Evolutionary conservation across 37 sponge, comb jelly and placozoan genomes (phyloP), one percentile per base, ranked within the genome.

Genomic region (Halichondria panicea): DNA sequence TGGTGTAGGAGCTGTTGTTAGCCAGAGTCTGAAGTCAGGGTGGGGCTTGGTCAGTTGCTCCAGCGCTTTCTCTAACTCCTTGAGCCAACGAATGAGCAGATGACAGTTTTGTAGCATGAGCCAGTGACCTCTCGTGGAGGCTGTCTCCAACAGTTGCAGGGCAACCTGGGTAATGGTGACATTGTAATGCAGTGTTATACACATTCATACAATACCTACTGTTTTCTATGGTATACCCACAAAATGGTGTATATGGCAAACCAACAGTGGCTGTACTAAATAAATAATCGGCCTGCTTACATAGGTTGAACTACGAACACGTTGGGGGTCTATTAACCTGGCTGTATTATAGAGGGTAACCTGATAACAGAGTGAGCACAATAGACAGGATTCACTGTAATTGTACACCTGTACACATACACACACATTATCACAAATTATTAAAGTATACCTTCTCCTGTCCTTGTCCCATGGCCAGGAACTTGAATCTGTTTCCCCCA

Each of bases 401-500:
- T n/a, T n/a, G n/a, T n/a, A n/a, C n/a, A n/a, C n/a, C n/a, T n/a
- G n/a, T n/a, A n/a, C 12, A 7, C 33, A 76, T 25, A 27, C 33
- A 61, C 4, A 42, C 50, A 44, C 21, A 36, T 19, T 30, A 15
- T 63, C 65, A 63, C 9, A 76, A 9, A 42, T 40, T 22, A 19
- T 40, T 67, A 67, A 33, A 37, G 9, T 48, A 48, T 58, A 89
- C 93, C 76, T 94, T 98, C 72, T 99, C 96, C 42, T 99, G 99
- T 22, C 99, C 99, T 74, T 99, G 99, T 66, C 99, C 99, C 99
- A 99, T 99, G 66, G 99, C 96, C 8, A 99, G 90, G 66, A 99
- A 96, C 74, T 99, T 99, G 57, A 99, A 85, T 33, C 94, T 58
- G 86, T 96, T 99, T 62, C 99, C 99, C 39, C 99, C 99, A 64